Conservation (phyloP, 2,113 vertebrate genomes). For the Pavo muticus region DNA sequence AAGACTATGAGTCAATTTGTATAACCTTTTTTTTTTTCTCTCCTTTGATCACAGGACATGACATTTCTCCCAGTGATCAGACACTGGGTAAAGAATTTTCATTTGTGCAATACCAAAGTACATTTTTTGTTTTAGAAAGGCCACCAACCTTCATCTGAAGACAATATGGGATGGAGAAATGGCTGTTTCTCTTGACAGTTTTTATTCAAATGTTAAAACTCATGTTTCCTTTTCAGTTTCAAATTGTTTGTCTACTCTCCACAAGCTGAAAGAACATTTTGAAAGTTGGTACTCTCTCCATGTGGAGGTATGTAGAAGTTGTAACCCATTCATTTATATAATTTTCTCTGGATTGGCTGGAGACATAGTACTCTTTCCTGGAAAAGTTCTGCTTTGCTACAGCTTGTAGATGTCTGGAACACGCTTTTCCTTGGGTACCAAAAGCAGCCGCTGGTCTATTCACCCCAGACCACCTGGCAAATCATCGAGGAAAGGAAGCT, state of each 20-base stretch:
- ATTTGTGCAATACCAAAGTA: neutral
- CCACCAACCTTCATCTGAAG: neutral
- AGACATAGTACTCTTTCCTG: neutral
- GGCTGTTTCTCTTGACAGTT: neutral
- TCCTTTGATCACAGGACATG: neutral
- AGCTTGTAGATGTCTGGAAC: neutral
- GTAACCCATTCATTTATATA: neutral
- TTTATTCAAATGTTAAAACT: conserved; percentile 1
- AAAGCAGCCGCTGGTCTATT: neutral
- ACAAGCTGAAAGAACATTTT: neutral
- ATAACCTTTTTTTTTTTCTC: neutral
- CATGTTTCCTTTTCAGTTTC: neutral
- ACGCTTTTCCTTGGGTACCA: neutral
- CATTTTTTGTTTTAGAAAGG: neutral
- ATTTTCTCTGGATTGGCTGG: neutral
- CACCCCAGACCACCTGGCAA: neutral
- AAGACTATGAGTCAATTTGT: neutral
- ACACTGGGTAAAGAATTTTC: neutral
- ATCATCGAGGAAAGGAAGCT: neutral
- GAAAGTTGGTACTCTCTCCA: neutral
- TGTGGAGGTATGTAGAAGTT: neutral
- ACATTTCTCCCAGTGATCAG: neutral
- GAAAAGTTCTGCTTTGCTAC: neutral
- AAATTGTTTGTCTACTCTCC: neutral
- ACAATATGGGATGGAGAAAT: neutral